These are phyloP conservation scores for Octodon degus DNA, from an alignment of 2,113 vertebrate species.

Conservation along the genomic window DNA sequence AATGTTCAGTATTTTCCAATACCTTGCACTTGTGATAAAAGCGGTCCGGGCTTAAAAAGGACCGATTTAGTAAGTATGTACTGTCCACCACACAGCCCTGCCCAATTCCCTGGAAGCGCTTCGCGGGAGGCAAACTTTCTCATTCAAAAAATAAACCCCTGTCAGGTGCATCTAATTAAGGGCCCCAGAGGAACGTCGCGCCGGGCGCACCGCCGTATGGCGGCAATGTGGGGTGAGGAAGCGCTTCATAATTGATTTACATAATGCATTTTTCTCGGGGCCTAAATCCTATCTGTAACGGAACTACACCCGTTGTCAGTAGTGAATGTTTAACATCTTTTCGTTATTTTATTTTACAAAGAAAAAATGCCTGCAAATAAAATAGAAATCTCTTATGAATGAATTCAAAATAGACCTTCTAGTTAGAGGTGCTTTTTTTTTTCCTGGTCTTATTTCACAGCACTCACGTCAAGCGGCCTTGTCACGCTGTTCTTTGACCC, in stretches of 20 bases:
- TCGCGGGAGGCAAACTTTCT: not conserved
- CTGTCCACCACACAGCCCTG: not conserved
- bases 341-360: slow-evolving; percentile 7
- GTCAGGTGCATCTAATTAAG: slow-evolving; percentile 52
- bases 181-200: not conserved
- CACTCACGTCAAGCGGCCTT: not conserved
- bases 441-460: not conserved
- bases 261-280: not conserved
- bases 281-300: not conserved
- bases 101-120: not conserved
- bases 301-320: not conserved
- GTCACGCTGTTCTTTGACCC: not conserved
- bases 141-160: slow-evolving; percentile 33
- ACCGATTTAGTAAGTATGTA: not conserved
- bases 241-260: slow-evolving; percentile 26
- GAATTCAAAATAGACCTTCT: not conserved
- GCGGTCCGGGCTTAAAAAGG: not conserved
- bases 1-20: not conserved
- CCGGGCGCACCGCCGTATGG: not conserved
- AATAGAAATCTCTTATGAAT: not conserved
- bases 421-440: not conserved
- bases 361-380: not conserved
- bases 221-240: not conserved
- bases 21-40: not conserved
- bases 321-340: not conserved